phyloP scores from a whole-genome alignment of 2,113 vertebrate genomes.

The Tauraco erythrolophus region DNA sequence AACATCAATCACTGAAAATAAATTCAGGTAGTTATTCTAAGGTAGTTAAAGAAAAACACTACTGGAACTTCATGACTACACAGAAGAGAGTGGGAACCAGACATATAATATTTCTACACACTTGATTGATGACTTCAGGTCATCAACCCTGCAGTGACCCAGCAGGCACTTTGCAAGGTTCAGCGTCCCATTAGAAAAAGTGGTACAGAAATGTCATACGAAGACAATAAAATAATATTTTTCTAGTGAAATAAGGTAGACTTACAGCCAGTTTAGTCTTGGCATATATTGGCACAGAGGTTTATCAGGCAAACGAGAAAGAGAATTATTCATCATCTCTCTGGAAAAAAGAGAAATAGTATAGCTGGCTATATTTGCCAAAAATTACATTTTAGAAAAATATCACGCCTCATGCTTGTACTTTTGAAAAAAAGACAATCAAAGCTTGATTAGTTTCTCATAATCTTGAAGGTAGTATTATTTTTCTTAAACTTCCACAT shows the following conservation, averaged over 20 bases:
- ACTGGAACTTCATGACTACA: background rate
- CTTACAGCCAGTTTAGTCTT: slow-evolving; percentile 93
- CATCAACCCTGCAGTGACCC: background rate
- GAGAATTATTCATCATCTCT: slow-evolving; percentile 89
- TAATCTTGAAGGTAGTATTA: background rate
- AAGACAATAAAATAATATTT: background rate
- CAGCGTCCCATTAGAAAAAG: background rate
- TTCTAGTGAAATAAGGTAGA: slow-evolving; percentile 24
- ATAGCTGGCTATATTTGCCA: background rate
- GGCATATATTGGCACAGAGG: slow-evolving; percentile 91
- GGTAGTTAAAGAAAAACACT: background rate
- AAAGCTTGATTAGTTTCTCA: background rate
- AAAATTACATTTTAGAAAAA: background rate
- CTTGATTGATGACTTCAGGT: background rate
- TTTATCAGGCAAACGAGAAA: slow-evolving; percentile 79
- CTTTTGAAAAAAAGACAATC: background rate
- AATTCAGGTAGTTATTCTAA: background rate
- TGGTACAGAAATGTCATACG: accelerated
- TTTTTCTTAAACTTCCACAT: background rate
- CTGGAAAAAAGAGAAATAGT: slow-evolving; percentile 70
- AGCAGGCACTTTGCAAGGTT: background rate
- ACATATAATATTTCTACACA: background rate
- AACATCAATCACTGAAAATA: slow-evolving; percentile 12
- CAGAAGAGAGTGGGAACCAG: background rate
- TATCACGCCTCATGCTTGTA: background rate